phyloP scores from a whole-genome alignment of 2,113 vertebrate genomes.

The Castor canadensis region DNA sequence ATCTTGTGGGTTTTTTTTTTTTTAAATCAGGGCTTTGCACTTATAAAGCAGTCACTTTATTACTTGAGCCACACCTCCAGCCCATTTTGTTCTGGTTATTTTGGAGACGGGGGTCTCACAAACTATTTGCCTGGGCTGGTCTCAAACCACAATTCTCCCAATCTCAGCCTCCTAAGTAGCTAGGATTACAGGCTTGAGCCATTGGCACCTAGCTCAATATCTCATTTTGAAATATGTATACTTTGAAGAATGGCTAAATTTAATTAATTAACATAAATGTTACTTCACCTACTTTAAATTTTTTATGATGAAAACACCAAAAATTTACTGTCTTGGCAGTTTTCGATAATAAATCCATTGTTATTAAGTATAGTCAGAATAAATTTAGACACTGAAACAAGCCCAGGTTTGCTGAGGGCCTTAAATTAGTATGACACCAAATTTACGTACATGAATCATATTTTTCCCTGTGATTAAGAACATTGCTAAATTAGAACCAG shows the following conservation, averaged over 20 bases:
- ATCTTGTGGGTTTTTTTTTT: too few species aligned
- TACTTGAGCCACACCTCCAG: too few species aligned
- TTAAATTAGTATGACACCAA: background rate
- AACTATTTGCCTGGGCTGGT: too few species aligned
- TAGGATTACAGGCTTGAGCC: too few species aligned
- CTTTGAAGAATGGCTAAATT: background rate
- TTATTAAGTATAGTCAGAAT: background rate
- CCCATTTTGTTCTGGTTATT: too few species aligned
- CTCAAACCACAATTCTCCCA: too few species aligned
- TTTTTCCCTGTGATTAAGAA: background rate
- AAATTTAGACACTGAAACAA: background rate
- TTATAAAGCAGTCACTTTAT: too few species aligned
- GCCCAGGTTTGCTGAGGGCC: background rate
- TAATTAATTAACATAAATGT: background rate
- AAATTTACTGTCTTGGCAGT: background rate
- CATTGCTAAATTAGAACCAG: background rate
- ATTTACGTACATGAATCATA: background rate
- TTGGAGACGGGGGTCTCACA: too few species aligned
- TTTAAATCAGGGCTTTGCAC: too few species aligned
- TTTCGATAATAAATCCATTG: background rate
- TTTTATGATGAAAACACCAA: background rate
- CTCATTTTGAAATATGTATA: background rate
- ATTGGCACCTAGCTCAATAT: too few species aligned
- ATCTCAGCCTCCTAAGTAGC: too few species aligned
- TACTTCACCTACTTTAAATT: background rate